Percentiles rank a stretch among this genome's conserved stretches.
phyloP scores from a whole-genome alignment of 2,113 vertebrate species.

The Hyla sarda region DNA sequence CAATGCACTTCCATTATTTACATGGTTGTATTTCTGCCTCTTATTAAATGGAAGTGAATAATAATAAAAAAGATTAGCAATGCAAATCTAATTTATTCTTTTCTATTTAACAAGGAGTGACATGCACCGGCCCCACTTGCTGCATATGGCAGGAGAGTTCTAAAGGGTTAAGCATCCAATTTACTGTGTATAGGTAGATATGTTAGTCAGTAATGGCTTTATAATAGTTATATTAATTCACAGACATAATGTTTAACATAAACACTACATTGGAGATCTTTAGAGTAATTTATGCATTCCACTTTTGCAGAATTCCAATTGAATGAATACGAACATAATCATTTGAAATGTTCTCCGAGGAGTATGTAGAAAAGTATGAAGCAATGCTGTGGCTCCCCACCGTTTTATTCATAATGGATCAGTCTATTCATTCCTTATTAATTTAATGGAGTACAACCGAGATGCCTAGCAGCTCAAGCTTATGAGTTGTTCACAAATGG shows the following conservation, averaged over 20 bases:
- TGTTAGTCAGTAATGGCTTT: slow-evolving; percentile 88
- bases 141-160: neutral
- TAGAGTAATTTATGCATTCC: slow-evolving; percentile 82
- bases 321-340: slow-evolving; percentile 86
- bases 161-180: slow-evolving; percentile 63
- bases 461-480: slow-evolving; percentile 84
- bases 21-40: neutral
- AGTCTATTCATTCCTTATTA: slow-evolving; percentile 86
- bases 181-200: slow-evolving; percentile 78
- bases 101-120: slow-evolving; percentile 34
- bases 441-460: slow-evolving; percentile 92
- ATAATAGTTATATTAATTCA: slow-evolving; percentile 94
- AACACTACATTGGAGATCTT: slow-evolving; percentile 77
- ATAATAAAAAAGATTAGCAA: slow-evolving; percentile 21
- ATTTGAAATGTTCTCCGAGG: slow-evolving; percentile 84
- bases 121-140: neutral
- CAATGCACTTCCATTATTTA: slow-evolving; percentile 6
- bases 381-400: slow-evolving; percentile 77
- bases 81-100: slow-evolving; percentile 33
- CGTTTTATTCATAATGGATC: slow-evolving; percentile 88
- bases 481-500: slow-evolving; percentile 91
- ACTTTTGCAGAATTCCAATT: slow-evolving; percentile 85
- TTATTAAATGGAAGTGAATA: slow-evolving; percentile 11
- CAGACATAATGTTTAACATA: slow-evolving; percentile 87
- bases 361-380: slow-evolving; percentile 80